Evolutionary conservation across 2,888 invertebrate genomes (phyloP).

Genomic region (Acanthoscelides obtectus): DNA sequence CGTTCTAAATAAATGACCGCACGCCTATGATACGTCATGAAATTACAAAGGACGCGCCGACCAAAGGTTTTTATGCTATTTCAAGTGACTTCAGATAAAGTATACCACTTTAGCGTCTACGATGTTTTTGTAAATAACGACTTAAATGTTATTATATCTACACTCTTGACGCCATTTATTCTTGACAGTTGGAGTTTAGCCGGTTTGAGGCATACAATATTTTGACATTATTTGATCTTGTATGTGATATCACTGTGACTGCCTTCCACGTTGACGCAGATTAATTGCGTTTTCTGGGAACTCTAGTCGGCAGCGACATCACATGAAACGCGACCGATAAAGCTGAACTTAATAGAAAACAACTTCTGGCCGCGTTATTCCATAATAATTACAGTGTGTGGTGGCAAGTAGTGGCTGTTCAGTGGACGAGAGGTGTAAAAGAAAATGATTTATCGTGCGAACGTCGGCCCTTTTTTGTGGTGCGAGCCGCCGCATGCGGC

Average conservation of each 20-base stretch:
- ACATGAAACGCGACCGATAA: background rate
- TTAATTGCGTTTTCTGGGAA: background rate
- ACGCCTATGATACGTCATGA: too few species aligned
- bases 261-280: background rate
- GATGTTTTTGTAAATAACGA: too few species aligned
- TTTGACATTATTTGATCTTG: too few species aligned
- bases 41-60: too few species aligned
- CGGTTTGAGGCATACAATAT: too few species aligned
- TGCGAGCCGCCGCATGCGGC: background rate
- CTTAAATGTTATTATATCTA: too few species aligned
- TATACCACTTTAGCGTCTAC: too few species aligned
- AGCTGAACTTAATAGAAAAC: background rate
- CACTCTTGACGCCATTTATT: too few species aligned
- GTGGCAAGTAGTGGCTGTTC: background rate
- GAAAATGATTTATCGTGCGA: constrained; percentile 22
- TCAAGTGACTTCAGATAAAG: too few species aligned
- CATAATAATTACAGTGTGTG: background rate
- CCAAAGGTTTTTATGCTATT: too few species aligned
- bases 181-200: too few species aligned
- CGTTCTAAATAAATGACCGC: too few species aligned
- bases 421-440: constrained; percentile 7
- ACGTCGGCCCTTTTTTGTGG: constrained; percentile 10
- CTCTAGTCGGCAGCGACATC: background rate
- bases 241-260: background rate
- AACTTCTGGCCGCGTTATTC: background rate